Evolutionary conservation across 2,113 vertebrate genomes (phyloP).

Genomic region (Oryctolagus cuniculus): DNA sequence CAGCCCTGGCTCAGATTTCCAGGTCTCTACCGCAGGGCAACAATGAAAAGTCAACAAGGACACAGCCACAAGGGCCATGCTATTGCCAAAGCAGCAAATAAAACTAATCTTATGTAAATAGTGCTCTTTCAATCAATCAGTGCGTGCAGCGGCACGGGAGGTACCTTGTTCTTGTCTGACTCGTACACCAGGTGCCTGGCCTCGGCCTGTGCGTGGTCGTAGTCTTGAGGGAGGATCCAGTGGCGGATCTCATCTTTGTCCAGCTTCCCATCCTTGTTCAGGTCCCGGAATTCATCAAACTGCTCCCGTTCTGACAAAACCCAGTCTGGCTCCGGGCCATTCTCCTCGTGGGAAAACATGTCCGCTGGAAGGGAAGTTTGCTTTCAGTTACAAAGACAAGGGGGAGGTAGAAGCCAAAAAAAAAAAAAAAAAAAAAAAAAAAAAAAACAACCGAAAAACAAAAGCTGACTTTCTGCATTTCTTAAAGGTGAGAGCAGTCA

Average conservation of each 20-base stretch:
- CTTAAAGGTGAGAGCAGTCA: background rate
- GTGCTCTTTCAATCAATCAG: background rate
- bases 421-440: background rate
- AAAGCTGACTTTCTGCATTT: background rate
- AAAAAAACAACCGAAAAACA: background rate
- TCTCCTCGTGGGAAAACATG: constrained; percentile 98
- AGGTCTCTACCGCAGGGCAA: background rate
- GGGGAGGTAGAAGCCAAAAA: background rate
- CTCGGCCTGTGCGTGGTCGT: constrained; percentile 97
- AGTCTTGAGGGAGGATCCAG: constrained; percentile 98
- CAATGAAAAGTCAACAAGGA: constrained; percentile 21
- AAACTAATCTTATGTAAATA: constrained; percentile 26
- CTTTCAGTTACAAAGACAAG: constrained; percentile 19
- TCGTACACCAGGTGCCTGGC: constrained; percentile 97
- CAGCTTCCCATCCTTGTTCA: constrained; percentile 98
- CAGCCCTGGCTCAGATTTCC: background rate
- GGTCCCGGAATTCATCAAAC: constrained; percentile 96
- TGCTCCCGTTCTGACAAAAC: constrained; percentile 96
- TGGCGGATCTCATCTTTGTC: constrained; percentile 96
- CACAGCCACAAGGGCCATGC: background rate
- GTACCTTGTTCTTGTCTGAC: constrained; percentile 96
- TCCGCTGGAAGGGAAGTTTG: constrained; percentile 89
- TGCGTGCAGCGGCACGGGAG: background rate
- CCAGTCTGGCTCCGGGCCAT: constrained; percentile 96
- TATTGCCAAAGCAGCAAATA: background rate